Base-by-base conservation (phyloP, 1,140 invertebrate species). In the Papilio xuthus region DNA sequence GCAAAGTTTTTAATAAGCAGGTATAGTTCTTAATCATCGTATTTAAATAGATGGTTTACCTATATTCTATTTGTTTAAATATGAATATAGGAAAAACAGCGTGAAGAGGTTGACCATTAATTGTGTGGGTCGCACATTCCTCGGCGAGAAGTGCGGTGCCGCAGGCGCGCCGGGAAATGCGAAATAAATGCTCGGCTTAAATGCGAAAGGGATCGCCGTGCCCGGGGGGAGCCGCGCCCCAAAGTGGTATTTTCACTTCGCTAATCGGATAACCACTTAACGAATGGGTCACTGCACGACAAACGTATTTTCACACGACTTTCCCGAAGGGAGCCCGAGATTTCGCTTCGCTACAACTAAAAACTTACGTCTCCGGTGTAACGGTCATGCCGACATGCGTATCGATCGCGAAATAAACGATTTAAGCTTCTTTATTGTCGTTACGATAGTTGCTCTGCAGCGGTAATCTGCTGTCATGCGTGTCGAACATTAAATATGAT, bases 221-320 rank as follows among this genome's bases (percentile, higher is more conserved):
- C 90, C 89, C 89, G 89, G 84, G 89, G 89, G 90, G 90, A 86
- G 84, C 89, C 89, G 89, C 90, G 88, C 91, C 92, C 93, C 85
- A 93, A 94, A 94, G 93, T 94, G 93, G 93, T 94, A 93, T 94
- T 94, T 94, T 94, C 94, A 94, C 92, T 94, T 94, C 92, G 91
- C 94, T 94, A 94, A 94, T 94, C 94, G 94, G 94, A 94, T 94
- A 94, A 94, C 92, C 93, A 93, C 93, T 94, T 94, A 91, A 92
- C 92, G 92, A 94, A 94, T 94, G 93, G 93, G 89, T 94, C 92
- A 93, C 91, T 91, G 91, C 91, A 90, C 91, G 91, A 89, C 90
- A 90, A 92, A 93, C 93, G 92, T 93, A 94, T 92, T 93, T 93
- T 94, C 93, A 92, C 93, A 94, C 92, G 91, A 92, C 90, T 93